Evolutionary conservation across 2,888 invertebrate species (phyloP), one percentile per base, ranked within the genome.

Genomic region (Halictus ligatus): DNA sequence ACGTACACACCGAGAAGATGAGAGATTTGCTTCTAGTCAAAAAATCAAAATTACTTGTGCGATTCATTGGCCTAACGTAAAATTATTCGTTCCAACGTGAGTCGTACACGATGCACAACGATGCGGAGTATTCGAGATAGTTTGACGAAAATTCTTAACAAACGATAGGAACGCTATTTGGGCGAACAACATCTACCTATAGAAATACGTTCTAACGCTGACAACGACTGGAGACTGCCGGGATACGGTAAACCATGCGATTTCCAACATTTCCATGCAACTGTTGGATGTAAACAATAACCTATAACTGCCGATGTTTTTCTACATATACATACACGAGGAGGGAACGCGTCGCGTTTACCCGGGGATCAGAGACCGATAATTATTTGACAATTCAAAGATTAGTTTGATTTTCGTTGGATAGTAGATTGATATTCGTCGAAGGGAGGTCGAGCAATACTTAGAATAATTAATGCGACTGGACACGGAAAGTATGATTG

Each of bases 261-360:
- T 83, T 75, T 67, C 64, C n/a, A 12, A n/a, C 1, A 58, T 58
- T 12, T 58, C 12, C 40, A 0, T 60, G 1, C n/a, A 60, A 58
- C 79, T 58, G 50, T 72, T 43, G 50, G 29, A 87, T 78, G 85
- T 87, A 87, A 87, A 87, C 86, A 87, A 85, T 85, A 87, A 87
- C 86, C 85, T 87, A 75, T 79, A 86, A 35, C 15, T 2, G 29
- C 35, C n/a, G 15, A 60, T 43, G 7, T 2, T 50, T 43, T 72
- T 40, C n/a, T 58, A 12, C 58, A n/a, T 58, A n/a, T n/a, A 58
- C 58, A n/a, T 58, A 35, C n/a, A 40, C 13, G 48, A 67, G 6
- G 29, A 4, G 15, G 7, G 18, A 43, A 54, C 40, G 60, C 43
- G 12, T 21, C 6, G 5, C 40, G 7, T 48, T 35, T n/a, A 15